Evolutionary conservation across 2,888 invertebrate genomes (phyloP).

Genomic region (Ernsta delagoae): DNA sequence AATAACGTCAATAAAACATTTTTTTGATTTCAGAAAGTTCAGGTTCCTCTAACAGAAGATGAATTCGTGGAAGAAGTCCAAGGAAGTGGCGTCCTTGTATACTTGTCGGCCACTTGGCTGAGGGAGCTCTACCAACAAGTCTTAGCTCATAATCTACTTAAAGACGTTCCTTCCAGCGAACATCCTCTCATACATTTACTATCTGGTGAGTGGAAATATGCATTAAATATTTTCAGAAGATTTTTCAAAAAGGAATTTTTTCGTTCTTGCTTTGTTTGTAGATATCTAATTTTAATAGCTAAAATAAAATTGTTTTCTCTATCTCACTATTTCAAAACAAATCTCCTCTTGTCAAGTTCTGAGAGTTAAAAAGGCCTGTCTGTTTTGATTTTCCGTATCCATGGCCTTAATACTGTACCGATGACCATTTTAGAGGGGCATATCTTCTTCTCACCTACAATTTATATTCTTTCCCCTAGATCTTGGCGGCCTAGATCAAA

Average conservation of each 20-base stretch:
- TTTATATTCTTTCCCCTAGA: slow-evolving; percentile 67
- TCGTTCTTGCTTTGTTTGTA: no score
- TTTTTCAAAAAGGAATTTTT: no score
- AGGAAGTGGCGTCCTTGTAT: slow-evolving; percentile 96
- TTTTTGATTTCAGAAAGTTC: slow-evolving; percentile 56
- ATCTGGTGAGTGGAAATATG: slow-evolving; percentile 83
- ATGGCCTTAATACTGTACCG: no score
- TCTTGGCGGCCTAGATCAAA: slow-evolving; percentile 92
- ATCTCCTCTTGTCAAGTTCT: no score
- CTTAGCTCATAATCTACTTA: slow-evolving; percentile 89
- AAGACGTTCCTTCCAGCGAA: slow-evolving; percentile 87
- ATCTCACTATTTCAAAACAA: no score
- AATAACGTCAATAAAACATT: neutral
- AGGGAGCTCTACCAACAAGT: slow-evolving; percentile 96
- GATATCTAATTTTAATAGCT: no score
- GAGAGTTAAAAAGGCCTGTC: no score
- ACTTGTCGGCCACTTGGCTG: slow-evolving; percentile 96
- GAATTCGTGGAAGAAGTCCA: slow-evolving; percentile 97
- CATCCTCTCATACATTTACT: slow-evolving; percentile 90
- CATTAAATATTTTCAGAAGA: neutral
- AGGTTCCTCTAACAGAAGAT: slow-evolving; percentile 89
- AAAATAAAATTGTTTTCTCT: no score
- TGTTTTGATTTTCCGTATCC: no score
- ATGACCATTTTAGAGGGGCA: no score
- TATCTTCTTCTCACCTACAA: no score